Evolutionary conservation across 53 echinoderm and acorn worm species (phyloP), one percentile per base, ranked within the genome.

Genomic region (Astropecten irregularis): DNA sequence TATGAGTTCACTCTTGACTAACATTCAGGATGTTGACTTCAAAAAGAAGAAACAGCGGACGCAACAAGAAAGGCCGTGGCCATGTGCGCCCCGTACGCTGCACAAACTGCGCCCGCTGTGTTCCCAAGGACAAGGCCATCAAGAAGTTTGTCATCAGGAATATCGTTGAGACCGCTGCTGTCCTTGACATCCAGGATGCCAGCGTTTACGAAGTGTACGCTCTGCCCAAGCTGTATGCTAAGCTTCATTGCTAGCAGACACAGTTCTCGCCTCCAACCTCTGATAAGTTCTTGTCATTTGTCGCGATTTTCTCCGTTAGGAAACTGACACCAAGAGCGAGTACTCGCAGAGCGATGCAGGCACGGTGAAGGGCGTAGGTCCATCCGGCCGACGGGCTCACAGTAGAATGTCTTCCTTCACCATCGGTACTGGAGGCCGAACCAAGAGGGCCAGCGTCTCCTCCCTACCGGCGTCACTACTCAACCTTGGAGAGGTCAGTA

Each of bases 201-300:
- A 96, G 96, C 48, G 96, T 96, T 18, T 96, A 96, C 73, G 93
- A 93, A 36, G 96, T 96, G 37, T 96, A 96, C 66, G 96, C 96
- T 69, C 87, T 96, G 33, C 96, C 96, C 65, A 96, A 96, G 81
- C 88, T 96, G 51, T 96, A 96, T 74, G 96, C 96, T 13, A 96
- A 96, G 91, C 90, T 96, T 31, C 96, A 96, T 86, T 96, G 94
- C 96, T 96, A n/a, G n/a, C n/a, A n/a, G n/a, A n/a, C n/a, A n/a
- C n/a, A n/a, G n/a, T n/a, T n/a, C n/a, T n/a, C n/a, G n/a, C n/a
- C n/a, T n/a, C n/a, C n/a, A n/a, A n/a, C n/a, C n/a, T n/a, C n/a
- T n/a, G n/a, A n/a, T n/a, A n/a, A n/a, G n/a, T n/a, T n/a, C n/a
- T n/a, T n/a, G n/a, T n/a, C n/a, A n/a, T n/a, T n/a, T n/a, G n/a